A percentile compares a stretch with the other conserved stretches of the same genome.
These are phyloP conservation scores for Mastomys natalensis DNA, from an alignment of 2,113 vertebrate genomes.

Conservation along the genomic window DNA sequence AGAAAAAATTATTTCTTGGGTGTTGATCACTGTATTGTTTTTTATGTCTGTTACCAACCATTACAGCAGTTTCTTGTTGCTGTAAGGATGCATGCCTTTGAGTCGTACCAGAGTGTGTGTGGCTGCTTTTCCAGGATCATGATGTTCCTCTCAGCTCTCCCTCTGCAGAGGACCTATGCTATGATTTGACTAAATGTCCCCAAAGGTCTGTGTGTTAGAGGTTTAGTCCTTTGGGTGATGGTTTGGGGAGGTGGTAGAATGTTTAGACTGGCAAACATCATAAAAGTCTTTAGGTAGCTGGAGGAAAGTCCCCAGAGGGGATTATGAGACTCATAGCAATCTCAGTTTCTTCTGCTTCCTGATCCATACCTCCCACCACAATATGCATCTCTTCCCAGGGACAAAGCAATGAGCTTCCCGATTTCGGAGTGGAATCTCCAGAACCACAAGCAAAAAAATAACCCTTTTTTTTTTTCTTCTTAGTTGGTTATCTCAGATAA, in stretches of 20 bases:
- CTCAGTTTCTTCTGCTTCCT: neutral
- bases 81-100: neutral
- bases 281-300: neutral
- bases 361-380: neutral
- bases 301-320: neutral
- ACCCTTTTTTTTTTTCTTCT: neutral
- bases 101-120: neutral
- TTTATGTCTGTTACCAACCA: neutral
- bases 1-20: neutral
- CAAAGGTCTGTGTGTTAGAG: neutral
- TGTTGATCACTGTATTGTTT: neutral
- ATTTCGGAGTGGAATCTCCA: neutral
- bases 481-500: neutral
- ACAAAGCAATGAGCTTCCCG: neutral
- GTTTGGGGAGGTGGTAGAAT: neutral
- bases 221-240: neutral
- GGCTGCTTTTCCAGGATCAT: neutral
- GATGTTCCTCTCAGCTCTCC: fast-evolving
- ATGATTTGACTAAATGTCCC: neutral
- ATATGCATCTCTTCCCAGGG: neutral
- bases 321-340: neutral
- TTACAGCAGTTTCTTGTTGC: neutral
- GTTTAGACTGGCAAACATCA: neutral
- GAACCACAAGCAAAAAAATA: neutral
- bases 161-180: neutral